Conservation (phyloP, 2,113 vertebrate species). For the Malurus elegans region DNA sequence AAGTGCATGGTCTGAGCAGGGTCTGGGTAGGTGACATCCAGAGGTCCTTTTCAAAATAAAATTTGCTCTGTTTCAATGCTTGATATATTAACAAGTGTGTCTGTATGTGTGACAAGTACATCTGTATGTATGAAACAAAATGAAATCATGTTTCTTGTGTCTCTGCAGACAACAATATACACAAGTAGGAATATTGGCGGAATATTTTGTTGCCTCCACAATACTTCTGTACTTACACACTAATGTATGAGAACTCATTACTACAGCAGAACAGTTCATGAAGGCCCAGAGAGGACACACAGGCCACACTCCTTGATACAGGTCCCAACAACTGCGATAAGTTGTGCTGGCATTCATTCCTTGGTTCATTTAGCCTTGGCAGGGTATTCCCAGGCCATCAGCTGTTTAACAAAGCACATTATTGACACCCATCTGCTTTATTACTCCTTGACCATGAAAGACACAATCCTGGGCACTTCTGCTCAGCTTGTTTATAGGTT, state of each 20-base stretch:
- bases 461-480: neutral
- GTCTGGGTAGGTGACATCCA: neutral
- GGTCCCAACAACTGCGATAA: neutral
- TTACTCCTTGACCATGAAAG: neutral
- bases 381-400: neutral
- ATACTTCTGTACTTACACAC: neutral
- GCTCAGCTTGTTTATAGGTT: neutral
- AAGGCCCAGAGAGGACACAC: neutral
- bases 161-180: neutral
- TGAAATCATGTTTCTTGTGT: neutral
- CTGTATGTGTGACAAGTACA: neutral
- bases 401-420: neutral
- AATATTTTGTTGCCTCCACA: neutral
- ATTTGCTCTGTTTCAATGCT: neutral
- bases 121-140: neutral
- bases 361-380: neutral
- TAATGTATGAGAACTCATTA: no score
- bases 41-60: neutral
- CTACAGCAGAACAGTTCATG: neutral
- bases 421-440: neutral
- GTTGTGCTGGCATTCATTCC: neutral
- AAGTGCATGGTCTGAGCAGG: neutral
- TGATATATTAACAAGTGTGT: neutral
- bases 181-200: neutral
- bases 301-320: accelerated